Conservation (phyloP, 2,888 invertebrate genomes). For the Eumerus sabulonum region DNA sequence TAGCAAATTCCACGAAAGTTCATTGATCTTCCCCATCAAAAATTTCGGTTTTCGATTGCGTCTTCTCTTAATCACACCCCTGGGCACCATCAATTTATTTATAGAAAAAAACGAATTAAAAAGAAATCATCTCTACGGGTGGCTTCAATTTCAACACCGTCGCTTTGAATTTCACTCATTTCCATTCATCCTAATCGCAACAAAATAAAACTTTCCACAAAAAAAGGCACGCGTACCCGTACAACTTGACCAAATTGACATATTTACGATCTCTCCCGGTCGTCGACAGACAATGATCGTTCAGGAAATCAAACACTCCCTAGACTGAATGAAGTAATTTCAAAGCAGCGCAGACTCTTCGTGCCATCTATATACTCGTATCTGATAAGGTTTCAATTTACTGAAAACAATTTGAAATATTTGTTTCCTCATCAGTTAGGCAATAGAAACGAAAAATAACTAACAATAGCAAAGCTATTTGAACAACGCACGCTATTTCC, state of each 20-base stretch:
- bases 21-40: no score
- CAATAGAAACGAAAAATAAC: slow-evolving; percentile 35
- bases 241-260: slow-evolving; percentile 13
- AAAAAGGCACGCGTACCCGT: not conserved
- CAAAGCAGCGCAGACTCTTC: slow-evolving; percentile 1
- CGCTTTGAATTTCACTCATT: no score
- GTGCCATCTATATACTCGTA: not conserved
- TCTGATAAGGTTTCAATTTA: slow-evolving; percentile 50
- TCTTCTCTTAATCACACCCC: no score
- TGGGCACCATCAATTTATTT: no score
- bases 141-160: no score
- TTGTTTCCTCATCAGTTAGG: slow-evolving; percentile 43
- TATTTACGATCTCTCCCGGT: slow-evolving; percentile 17
- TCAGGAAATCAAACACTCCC: not conserved
- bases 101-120: no score
- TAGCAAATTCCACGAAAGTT: not conserved
- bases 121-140: no score
- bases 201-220: not conserved
- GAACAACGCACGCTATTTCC: slow-evolving; percentile 34
- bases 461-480: slow-evolving; percentile 36
- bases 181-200: not conserved
- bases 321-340: slow-evolving; percentile 25
- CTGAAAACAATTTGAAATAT: slow-evolving; percentile 40
- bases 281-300: not conserved
- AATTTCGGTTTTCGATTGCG: no score